Percentiles rank a stretch among this genome's conserved stretches.
Conservation (phyloP, 2,797 vertebrate genomes). For the Dermochelys coriacea region DNA sequence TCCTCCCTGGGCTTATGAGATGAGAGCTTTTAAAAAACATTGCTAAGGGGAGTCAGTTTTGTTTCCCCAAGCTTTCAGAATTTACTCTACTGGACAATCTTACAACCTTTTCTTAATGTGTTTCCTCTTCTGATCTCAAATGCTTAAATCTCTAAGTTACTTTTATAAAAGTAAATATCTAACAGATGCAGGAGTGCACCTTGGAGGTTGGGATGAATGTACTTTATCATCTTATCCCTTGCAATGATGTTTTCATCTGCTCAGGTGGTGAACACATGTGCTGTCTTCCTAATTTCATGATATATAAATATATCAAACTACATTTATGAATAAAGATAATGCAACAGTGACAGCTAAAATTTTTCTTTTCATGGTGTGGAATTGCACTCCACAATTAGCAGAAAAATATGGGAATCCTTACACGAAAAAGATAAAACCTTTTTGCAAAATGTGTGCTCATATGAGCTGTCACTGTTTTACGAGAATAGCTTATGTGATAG, state of each 20-base stretch:
- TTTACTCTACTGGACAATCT: conserved; percentile 37
- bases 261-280: conserved; percentile 70
- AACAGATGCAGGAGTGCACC: conserved; percentile 52
- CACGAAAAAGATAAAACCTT: background rate
- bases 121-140: conserved; percentile 22
- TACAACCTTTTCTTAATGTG: conserved; percentile 14
- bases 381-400: fast-evolving
- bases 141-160: conserved; percentile 29
- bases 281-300: conserved; percentile 64
- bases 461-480: background rate
- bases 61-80: background rate
- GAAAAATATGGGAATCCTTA: background rate
- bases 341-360: conserved; percentile 28
- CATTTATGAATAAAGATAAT: conserved; percentile 53
- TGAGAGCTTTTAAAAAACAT: conserved; percentile 22
- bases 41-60: background rate
- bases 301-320: conserved; percentile 19
- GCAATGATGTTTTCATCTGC: conserved; percentile 49
- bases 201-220: conserved; percentile 6
- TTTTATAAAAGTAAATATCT: conserved; percentile 59
- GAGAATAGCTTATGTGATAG: background rate
- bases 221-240: conserved; percentile 48
- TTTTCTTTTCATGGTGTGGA: background rate
- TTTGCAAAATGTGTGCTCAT: background rate
- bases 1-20: conserved; percentile 33